Percentiles rank a stretch among this genome's conserved stretches.
Evolutionary conservation across 2,888 invertebrate genomes (phyloP).

Genomic region (Nyleta sp.): DNA sequence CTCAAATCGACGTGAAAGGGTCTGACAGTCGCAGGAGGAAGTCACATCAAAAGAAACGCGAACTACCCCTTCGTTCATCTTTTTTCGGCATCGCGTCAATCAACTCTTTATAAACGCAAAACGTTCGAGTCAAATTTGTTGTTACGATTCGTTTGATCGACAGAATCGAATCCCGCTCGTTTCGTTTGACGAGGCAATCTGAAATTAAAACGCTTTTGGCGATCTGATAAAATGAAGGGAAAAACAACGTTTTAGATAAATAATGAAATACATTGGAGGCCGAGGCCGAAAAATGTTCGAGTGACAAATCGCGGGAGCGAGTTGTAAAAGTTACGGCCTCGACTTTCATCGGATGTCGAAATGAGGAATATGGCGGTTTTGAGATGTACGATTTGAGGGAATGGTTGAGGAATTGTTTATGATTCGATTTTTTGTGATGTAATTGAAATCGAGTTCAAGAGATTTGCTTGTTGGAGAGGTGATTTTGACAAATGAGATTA

Average conservation of each 20-base stretch:
- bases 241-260: conserved; percentile 60
- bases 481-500: too few species aligned
- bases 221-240: conserved; percentile 53
- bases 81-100: conserved; percentile 61
- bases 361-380: too few species aligned
- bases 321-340: conserved; percentile 44
- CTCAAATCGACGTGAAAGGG: conserved; percentile 53
- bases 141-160: conserved; percentile 67
- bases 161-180: conserved; percentile 63
- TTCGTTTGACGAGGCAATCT: conserved; percentile 65
- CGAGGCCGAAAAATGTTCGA: conserved; percentile 23
- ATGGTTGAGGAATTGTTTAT: too few species aligned
- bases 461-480: too few species aligned
- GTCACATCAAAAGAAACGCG: conserved; percentile 62
- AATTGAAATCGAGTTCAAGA: too few species aligned
- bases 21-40: conserved; percentile 60
- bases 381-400: too few species aligned
- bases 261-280: conserved; percentile 61
- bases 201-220: conserved; percentile 65
- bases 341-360: conserved; percentile 26
- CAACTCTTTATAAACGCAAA: conserved; percentile 62
- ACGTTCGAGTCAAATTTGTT: conserved; percentile 64
- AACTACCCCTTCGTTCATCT: conserved; percentile 53
- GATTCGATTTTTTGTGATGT: too few species aligned
- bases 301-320: conserved; percentile 42